These are phyloP conservation scores for Xyliphius kryptos DNA, from an alignment of 2,113 vertebrate genomes.

Conservation along the genomic window DNA sequence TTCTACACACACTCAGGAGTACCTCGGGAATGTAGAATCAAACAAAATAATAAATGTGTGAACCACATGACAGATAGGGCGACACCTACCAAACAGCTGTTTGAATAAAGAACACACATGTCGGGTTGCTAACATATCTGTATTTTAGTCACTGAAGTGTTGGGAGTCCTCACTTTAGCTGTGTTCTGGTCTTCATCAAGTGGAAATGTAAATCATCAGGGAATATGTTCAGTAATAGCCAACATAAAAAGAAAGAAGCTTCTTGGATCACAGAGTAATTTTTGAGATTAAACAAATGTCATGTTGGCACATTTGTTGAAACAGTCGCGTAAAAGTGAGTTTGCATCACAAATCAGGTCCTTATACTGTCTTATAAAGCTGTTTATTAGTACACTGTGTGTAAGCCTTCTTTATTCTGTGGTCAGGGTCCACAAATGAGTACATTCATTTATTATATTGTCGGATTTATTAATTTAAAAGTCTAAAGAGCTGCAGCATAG, in stretches of 20 bases:
- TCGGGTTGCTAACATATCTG: neutral
- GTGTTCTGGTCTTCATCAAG: slow-evolving; percentile 11
- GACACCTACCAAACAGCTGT: slow-evolving; percentile 24
- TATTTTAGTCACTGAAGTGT: slow-evolving; percentile 5
- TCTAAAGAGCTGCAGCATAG: slow-evolving; percentile 14
- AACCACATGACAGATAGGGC: slow-evolving; percentile 17
- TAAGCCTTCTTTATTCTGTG: slow-evolving; percentile 1
- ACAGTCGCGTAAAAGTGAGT: slow-evolving; percentile 1
- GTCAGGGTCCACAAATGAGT: slow-evolving; percentile 9
- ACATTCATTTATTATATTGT: slow-evolving; percentile 26
- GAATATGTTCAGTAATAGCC: slow-evolving; percentile 4
- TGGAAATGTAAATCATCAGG: neutral
- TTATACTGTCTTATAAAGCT: neutral
- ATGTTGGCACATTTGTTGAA: slow-evolving; percentile 17
- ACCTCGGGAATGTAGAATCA: slow-evolving; percentile 18
- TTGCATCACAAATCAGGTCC: neutral
- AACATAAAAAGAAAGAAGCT: slow-evolving; percentile 16
- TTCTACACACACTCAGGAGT: slow-evolving; percentile 8
- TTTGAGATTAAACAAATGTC: slow-evolving; percentile 20
- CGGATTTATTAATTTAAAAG: slow-evolving; percentile 31
- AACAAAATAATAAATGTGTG: slow-evolving; percentile 18
- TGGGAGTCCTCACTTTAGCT: neutral
- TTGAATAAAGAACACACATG: slow-evolving; percentile 10
- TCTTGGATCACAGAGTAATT: slow-evolving; percentile 20
- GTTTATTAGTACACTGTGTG: neutral